Evolutionary conservation across 2,113 vertebrate genomes (phyloP).

Genomic region (Zeus faber): DNA sequence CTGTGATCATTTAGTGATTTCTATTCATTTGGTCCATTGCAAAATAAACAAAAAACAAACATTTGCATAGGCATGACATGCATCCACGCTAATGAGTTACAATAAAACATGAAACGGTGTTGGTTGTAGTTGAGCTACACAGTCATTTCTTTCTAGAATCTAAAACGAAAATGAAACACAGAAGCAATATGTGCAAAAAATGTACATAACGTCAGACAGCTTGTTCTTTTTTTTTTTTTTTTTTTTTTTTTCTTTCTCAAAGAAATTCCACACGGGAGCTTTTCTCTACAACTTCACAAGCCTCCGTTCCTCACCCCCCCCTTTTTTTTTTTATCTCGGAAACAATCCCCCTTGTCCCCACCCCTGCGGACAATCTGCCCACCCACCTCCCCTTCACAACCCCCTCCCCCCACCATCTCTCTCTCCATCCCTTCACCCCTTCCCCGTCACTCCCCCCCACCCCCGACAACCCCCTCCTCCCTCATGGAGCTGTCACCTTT

Average conservation of each 20-base stretch:
- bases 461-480: neutral
- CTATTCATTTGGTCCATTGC: no score
- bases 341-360: constrained; percentile 55
- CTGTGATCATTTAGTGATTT: no score
- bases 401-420: neutral
- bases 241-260: neutral
- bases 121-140: no score
- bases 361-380: constrained; percentile 28
- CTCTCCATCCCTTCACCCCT: neutral
- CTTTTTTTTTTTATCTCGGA: constrained; percentile 36
- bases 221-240: neutral
- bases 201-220: no score
- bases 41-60: no score
- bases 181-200: no score
- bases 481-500: constrained; percentile 64
- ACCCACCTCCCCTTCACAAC: neutral
- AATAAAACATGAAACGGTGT: no score
- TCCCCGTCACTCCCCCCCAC: neutral
- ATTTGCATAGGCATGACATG: no score
- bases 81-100: no score
- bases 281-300: neutral
- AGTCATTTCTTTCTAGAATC: no score
- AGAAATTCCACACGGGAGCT: neutral
- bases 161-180: no score
- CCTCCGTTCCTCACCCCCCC: neutral